Conservation (phyloP, 2,113 vertebrate species). For the Dromaius novaehollandiae region DNA sequence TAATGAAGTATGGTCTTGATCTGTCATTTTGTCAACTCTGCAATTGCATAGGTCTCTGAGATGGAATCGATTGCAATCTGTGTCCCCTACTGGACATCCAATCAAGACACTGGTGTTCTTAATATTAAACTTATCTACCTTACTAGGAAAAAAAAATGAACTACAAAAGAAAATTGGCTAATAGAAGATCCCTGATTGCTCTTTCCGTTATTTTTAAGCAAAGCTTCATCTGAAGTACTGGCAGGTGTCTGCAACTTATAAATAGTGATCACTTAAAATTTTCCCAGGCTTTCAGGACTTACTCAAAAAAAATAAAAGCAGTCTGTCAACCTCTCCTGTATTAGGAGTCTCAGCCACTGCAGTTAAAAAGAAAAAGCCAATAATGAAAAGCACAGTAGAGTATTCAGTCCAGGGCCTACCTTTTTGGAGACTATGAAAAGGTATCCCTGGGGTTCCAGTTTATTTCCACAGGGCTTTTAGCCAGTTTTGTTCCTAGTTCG, state of each 20-base stretch:
- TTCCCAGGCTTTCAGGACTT: slow-evolving; percentile 34
- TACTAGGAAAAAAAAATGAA: slow-evolving; percentile 3
- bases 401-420: slow-evolving; percentile 42
- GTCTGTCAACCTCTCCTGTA: slow-evolving; percentile 50
- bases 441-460: slow-evolving; percentile 61
- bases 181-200: slow-evolving; percentile 58
- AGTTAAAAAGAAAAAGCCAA: slow-evolving; percentile 33
- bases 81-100: slow-evolving; percentile 4
- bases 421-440: slow-evolving; percentile 30
- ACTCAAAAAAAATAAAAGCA: slow-evolving; percentile 32
- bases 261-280: slow-evolving; percentile 45
- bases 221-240: slow-evolving; percentile 48
- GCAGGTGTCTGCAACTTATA: slow-evolving; percentile 52
- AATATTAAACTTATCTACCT: slow-evolving; percentile 1
- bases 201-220: slow-evolving; percentile 51
- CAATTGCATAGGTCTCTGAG: slow-evolving; percentile 49
- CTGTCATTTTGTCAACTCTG: slow-evolving; percentile 49
- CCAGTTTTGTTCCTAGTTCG: slow-evolving; percentile 49
- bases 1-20: slow-evolving; percentile 54
- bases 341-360: slow-evolving; percentile 67
- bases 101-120: slow-evolving; percentile 65
- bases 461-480: slow-evolving; percentile 65
- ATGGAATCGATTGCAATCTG: slow-evolving; percentile 6
- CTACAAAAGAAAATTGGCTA: slow-evolving; percentile 48
- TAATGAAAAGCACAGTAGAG: slow-evolving; percentile 73